Conservation (phyloP, 2,888 invertebrate species). For the Linnaemya tessellans region DNA sequence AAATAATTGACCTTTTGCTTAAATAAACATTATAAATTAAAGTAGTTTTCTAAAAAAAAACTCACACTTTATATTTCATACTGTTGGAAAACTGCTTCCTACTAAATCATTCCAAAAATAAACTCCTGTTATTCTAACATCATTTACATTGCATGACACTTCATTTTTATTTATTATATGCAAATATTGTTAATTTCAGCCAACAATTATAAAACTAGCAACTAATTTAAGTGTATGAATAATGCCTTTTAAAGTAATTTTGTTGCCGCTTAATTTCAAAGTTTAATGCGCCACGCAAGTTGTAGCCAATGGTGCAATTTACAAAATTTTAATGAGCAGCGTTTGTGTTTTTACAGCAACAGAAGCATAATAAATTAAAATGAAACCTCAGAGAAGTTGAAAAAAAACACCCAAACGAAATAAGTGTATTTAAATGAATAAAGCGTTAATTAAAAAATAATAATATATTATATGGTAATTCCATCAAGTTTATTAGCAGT, state of each 20-base stretch:
- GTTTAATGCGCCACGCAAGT: conserved; percentile 13
- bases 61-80: too few species aligned
- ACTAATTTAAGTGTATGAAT: background rate
- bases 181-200: background rate
- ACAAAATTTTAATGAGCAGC: conserved; percentile 7
- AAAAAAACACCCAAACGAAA: background rate
- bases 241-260: background rate
- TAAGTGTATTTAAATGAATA: background rate
- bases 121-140: too few species aligned
- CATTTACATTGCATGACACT: too few species aligned
- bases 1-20: too few species aligned
- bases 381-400: background rate
- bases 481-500: conserved; percentile 7
- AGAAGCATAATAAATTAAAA: conserved; percentile 5
- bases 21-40: too few species aligned
- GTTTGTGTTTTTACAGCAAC: conserved; percentile 6
- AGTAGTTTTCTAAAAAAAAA: too few species aligned
- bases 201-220: conserved; percentile 51
- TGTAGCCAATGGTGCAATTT: background rate
- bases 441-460: conserved; percentile 24
- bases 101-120: too few species aligned
- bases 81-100: too few species aligned
- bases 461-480: conserved; percentile 1
- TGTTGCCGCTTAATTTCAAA: conserved; percentile 12
- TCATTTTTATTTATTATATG: too few species aligned